These are phyloP conservation scores for Camelus bactrianus DNA, from an alignment of 2,113 vertebrate species.

Conservation along the genomic window DNA sequence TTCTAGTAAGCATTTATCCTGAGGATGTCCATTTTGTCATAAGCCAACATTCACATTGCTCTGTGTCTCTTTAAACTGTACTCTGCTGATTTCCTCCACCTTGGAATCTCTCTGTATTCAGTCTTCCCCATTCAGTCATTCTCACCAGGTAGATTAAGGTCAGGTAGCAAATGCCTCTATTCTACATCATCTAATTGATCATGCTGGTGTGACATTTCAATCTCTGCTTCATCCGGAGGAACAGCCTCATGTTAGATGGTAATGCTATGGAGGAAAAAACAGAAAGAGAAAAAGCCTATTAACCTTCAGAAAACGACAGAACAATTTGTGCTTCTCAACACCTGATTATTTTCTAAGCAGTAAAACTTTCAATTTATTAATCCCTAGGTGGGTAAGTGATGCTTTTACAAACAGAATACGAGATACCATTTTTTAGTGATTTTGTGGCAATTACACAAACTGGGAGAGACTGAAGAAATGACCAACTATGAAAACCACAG, in stretches of 20 bases:
- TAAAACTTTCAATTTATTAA: conserved; percentile 51
- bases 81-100: conserved; percentile 60
- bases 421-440: background rate
- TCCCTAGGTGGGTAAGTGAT: background rate
- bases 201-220: conserved; percentile 62
- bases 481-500: background rate
- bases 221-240: conserved; percentile 53
- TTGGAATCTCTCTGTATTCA: conserved; percentile 51
- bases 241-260: background rate
- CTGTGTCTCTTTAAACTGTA: conserved; percentile 34
- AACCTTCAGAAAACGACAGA: conserved; percentile 56
- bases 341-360: conserved; percentile 67
- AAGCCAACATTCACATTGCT: conserved; percentile 28
- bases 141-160: conserved; percentile 59
- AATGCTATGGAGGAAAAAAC: background rate
- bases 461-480: background rate
- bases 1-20: background rate
- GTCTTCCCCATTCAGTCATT: conserved; percentile 26
- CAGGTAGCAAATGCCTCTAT: conserved; percentile 43
- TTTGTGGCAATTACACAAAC: conserved; percentile 19
- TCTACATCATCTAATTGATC: conserved; percentile 72
- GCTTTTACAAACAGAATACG: background rate
- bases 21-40: background rate
- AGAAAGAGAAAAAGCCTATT: conserved; percentile 33
- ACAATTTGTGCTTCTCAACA: conserved; percentile 47